Conservation (phyloP, 2,113 vertebrate species). For the Morone saxatilis region DNA sequence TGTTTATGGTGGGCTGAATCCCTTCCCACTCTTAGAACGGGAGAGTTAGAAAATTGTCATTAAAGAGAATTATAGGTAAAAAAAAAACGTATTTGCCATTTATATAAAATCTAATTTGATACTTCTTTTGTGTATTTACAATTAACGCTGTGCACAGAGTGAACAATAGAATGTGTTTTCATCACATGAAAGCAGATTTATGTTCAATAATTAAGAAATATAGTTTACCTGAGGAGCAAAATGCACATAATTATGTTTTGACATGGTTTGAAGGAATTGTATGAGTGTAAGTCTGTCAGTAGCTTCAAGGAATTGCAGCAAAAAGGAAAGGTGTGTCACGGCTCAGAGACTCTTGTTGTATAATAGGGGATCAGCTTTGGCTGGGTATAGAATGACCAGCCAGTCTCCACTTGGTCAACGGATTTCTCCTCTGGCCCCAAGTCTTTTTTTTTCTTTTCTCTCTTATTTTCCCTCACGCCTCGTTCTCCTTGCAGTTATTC, state of each 20-base stretch:
- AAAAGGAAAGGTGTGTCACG: conserved; percentile 30
- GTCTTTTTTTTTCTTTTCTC: conserved; percentile 55
- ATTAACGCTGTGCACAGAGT: background rate
- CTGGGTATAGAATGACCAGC: conserved; percentile 58
- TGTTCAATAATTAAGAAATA: background rate
- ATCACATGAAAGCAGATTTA: background rate
- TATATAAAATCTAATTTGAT: conserved; percentile 3
- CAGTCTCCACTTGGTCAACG: conserved; percentile 64
- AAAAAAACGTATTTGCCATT: background rate
- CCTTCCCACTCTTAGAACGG: conserved; percentile 52
- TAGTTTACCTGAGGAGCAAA: background rate
- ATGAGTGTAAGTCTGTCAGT: background rate
- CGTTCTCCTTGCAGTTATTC: conserved; percentile 76
- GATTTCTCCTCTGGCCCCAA: conserved; percentile 68
- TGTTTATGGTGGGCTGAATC: conserved; percentile 68
- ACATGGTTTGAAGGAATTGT: conserved; percentile 9
- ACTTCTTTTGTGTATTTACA: background rate
- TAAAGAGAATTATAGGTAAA: background rate
- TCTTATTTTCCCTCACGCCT: conserved; percentile 61
- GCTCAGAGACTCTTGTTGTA: conserved; percentile 34
- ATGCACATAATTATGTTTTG: background rate
- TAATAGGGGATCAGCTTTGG: conserved; percentile 43
- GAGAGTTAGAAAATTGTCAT: conserved; percentile 37
- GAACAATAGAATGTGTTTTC: background rate
- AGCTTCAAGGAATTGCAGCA: background rate